Evolutionary conservation across 2,888 invertebrate species (phyloP), one percentile per base, ranked within the genome.

Genomic region (Anorthoa munda): DNA sequence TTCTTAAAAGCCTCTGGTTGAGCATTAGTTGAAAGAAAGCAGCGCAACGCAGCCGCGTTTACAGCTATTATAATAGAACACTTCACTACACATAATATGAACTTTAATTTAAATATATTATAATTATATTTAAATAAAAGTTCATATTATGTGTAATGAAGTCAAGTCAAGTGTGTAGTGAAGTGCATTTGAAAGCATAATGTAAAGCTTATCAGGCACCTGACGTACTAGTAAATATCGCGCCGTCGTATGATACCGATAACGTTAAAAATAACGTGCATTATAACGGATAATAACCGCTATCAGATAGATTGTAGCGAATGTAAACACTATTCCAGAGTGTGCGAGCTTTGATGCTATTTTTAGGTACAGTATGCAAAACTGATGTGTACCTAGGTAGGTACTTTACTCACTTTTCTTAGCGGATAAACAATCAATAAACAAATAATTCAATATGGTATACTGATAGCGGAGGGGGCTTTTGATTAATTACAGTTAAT

Each of bases 161-260:
- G 60, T 66, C 13, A 11, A 50, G n/a, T 50, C 11, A 11, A 50
- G n/a, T 50, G 23, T 72, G 11, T 79, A 21, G 5, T 72, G 50
- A 72, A 79, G 65, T 66, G 65, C 56, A 72, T 77, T 79, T 79
- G n/a, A 65, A 65, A 71, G 79, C 50, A 46, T 65, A 50, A 55
- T 65, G 15, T 78, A 31, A 58, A 63, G 65, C 51, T 69, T 69
- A 79, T 79, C 81, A 50, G 45, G 21, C 68, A 79, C 51, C 26
- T 75, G 66, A 58, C 65, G 23, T 58, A 31, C 31, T 31, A 31
- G 31, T 31, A 5, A 61, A 74, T 46, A 66, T n/a, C 61, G 31
- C 17, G 21, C 51, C 18, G 4, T 51, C 23, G 31, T 58, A 17
- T 48, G 45, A 70, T 69, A 69, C 31, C 66, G 45, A 45, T 61